Evolutionary conservation across 2,888 invertebrate species (phyloP).

Genomic region (Phasia obesa): DNA sequence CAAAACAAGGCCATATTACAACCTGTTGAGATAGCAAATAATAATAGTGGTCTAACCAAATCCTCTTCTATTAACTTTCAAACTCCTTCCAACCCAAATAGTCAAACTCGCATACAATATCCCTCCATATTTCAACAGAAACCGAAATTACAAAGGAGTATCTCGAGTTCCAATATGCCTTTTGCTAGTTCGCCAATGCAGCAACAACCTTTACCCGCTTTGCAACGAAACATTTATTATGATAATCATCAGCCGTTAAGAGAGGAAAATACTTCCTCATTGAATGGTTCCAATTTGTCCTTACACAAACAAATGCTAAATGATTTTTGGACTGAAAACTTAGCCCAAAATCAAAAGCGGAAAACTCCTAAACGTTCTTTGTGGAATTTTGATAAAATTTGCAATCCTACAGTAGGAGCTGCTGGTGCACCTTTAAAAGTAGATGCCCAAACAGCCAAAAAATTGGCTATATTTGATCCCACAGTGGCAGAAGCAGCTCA

Average conservation of each 20-base stretch:
- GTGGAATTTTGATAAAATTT: constrained; percentile 82
- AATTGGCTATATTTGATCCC: constrained; percentile 79
- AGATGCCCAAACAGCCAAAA: constrained; percentile 80
- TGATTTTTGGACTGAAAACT: constrained; percentile 82
- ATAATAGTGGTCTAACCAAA: constrained; percentile 73
- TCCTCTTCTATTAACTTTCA: constrained; percentile 77
- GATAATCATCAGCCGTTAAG: constrained; percentile 28
- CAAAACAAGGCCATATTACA: not conserved
- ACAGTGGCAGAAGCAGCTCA: constrained; percentile 80
- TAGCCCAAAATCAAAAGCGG: constrained; percentile 78
- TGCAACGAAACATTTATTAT: constrained; percentile 64
- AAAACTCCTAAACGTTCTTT: constrained; percentile 79
- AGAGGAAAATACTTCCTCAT: constrained; percentile 71
- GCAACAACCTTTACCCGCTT: constrained; percentile 21
- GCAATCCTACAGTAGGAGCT: constrained; percentile 75
- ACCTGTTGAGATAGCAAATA: constrained; percentile 14
- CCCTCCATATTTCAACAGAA: constrained; percentile 79
- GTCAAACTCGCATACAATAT: constrained; percentile 77
- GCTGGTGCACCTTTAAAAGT: constrained; percentile 78
- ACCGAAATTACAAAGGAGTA: constrained; percentile 80
- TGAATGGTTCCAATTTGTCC: constrained; percentile 78
- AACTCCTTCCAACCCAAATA: constrained; percentile 44
- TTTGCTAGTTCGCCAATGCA: constrained; percentile 51
- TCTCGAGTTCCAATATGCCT: constrained; percentile 80
- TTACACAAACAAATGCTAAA: constrained; percentile 81